phyloP scores from a whole-genome alignment of 1,140 invertebrate genomes.

The Caenorhabditis elegans region WBcel235 BX284603.4:3809001-3809500 shows the following conservation, averaged over 20 bases:
- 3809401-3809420: conserved; percentile 4
- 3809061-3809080: neutral
- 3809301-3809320: neutral
- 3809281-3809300: neutral
- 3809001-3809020: conserved; percentile 16
- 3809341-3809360: conserved; percentile 31
- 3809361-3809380: conserved; percentile 17
- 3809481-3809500: conserved; percentile 1
- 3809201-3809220: neutral
- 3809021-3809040: conserved; percentile 7
- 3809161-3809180: neutral
- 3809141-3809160: neutral
- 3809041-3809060: neutral
- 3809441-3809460: neutral
- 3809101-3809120: conserved; percentile 18
- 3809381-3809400: conserved; percentile 28
- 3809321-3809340: neutral
- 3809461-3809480: conserved; percentile 3
- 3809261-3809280: neutral
- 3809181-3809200: neutral
- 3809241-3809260: no score
- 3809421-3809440: neutral
- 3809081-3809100: neutral
- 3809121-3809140: neutral
- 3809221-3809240: neutral